Conservation (phyloP, 2,888 invertebrate genomes). For the Hypena proboscidalis region DNA sequence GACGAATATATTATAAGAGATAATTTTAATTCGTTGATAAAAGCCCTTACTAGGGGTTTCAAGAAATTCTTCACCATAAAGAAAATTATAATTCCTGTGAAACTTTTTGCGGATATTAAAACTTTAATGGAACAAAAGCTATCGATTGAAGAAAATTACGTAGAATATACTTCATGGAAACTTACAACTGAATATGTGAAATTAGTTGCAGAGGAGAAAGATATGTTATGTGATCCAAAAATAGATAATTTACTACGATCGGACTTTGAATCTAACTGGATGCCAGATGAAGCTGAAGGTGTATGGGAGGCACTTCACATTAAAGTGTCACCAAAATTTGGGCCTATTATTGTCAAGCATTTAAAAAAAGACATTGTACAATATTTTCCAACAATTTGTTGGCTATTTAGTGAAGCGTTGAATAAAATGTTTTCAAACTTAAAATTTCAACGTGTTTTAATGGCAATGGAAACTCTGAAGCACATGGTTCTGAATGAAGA, state of each 20-base stretch:
- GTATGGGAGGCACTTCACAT: conserved; percentile 35
- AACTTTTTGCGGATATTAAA: conserved; percentile 45
- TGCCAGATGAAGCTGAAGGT: conserved; percentile 6
- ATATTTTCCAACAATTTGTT: conserved; percentile 32
- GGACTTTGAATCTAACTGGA: background rate
- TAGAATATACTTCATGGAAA: conserved; percentile 45
- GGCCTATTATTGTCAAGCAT: conserved; percentile 24
- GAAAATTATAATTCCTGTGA: conserved; percentile 46
- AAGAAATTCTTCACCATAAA: conserved; percentile 28
- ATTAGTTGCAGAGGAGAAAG: conserved; percentile 33
- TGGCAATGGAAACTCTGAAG: conserved; percentile 22
- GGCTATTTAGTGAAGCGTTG: conserved; percentile 30
- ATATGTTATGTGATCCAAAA: conserved; percentile 13
- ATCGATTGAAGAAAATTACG: conserved; percentile 41
- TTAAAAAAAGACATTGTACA: conserved; percentile 38
- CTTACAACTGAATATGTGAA: conserved; percentile 38
- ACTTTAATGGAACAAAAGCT: conserved; percentile 41
- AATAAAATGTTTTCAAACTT: conserved; percentile 8
- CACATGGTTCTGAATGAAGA: conserved; percentile 27
- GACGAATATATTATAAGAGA: conserved; percentile 18
- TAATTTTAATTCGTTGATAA: conserved; percentile 23
- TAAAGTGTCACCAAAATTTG: conserved; percentile 32
- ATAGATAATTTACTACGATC: conserved; percentile 1
- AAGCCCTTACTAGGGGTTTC: conserved; percentile 10
- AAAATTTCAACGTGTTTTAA: background rate